Evolutionary conservation across 2,113 vertebrate species (phyloP).

Genomic region (Mormyrus lacerda): DNA sequence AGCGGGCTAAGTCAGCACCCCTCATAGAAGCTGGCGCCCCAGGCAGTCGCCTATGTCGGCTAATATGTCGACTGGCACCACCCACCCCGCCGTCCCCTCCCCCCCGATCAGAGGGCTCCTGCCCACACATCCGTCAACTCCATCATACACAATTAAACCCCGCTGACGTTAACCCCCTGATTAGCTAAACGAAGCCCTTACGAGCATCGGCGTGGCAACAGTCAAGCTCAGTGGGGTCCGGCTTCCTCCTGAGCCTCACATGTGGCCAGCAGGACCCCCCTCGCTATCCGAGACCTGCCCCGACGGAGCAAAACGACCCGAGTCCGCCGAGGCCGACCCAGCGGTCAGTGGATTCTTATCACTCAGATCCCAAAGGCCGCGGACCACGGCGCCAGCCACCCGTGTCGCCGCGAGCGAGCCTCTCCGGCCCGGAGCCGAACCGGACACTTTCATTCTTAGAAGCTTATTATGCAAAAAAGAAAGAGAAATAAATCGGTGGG

Average conservation of each 20-base stretch:
- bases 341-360: background rate
- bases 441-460: background rate
- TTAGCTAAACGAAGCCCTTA: background rate
- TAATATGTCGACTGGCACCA: background rate
- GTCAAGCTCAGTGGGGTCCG: background rate
- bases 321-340: background rate
- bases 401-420: background rate
- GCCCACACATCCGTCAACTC: background rate
- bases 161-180: background rate
- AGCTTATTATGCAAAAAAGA: background rate
- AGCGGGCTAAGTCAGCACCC: background rate
- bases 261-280: background rate
- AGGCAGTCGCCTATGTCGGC: background rate
- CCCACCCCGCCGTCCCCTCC: background rate
- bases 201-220: background rate
- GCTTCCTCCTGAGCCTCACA: background rate
- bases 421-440: too few relatives aligned
- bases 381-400: too few relatives aligned
- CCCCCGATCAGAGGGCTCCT: background rate
- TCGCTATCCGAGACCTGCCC: background rate
- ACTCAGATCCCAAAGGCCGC: background rate
- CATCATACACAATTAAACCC: background rate
- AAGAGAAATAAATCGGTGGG: background rate
- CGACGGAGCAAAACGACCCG: background rate
- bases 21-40: background rate